Evolutionary conservation across 1,140 invertebrate species (phyloP), one percentile per base, ranked within the genome.

Genomic region (Druon quercuslanigerum): DNA sequence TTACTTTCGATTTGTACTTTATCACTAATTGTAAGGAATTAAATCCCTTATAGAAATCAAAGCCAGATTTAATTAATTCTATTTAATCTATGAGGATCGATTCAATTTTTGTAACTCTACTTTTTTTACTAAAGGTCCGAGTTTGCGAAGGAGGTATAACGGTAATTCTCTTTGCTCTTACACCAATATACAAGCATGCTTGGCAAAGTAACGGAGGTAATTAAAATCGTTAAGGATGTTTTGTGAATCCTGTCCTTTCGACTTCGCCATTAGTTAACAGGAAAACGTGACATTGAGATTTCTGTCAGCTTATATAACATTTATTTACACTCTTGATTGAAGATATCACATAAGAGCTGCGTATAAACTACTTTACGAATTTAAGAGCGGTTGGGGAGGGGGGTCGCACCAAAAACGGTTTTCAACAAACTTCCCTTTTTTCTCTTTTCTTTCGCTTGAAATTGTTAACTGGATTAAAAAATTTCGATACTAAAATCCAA

Each of bases 151-250:
- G 57, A 60, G 20, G 57, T 60, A 19, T 85, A 85, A 85, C 83
- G 83, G 83, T 84, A 79, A 79, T 78, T 46, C 52, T 46, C 50
- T 74, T 74, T n/a, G 72, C 73, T 66, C 57, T 73, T 80, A 76
- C 74, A 84, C 84, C 40, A 33, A 60, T 60, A 60, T 60, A 60
- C 57, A 60, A 60, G 57, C 57, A 60, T 33, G 57, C 57, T 60
- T 60, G 20, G 57, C 20, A 60, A 81, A 50, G 78, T 82, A 84
- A 84, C 83, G 83, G 83, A 84, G 83, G 84, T 84, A 84, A 84
- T 84, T 84, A 84, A 84, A 84, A 84, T 84, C 82, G 78, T 82
- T 84, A 80, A 84, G 75, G 78, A 82, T 84, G 75, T 80, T 82
- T 77, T 77, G 71, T 78, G 46, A 51, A 73, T 51, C 71, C 79